Conservation (phyloP, 2,113 vertebrate genomes). For the Anthoscopus minutus region DNA sequence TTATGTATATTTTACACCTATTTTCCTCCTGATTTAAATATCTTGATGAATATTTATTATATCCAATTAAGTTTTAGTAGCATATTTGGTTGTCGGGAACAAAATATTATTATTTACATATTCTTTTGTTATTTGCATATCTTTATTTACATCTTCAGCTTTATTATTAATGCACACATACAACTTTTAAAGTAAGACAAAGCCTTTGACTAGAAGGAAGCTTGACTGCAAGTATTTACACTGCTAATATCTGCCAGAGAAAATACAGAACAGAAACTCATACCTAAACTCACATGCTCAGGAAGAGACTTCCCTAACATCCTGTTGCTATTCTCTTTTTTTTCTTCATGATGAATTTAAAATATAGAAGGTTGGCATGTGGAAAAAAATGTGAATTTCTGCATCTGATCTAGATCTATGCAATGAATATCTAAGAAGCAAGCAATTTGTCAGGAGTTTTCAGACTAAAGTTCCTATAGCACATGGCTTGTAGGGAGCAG, state of each 20-base stretch:
- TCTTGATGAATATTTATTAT: conserved; percentile 16
- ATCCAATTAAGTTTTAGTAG: neutral
- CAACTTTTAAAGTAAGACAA: neutral
- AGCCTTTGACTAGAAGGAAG: neutral
- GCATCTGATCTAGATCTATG: neutral
- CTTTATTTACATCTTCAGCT: neutral
- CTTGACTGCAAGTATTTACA: neutral
- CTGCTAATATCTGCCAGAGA: neutral
- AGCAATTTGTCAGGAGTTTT: conserved; percentile 43
- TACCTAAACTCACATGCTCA: neutral
- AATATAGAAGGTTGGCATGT: neutral
- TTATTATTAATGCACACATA: neutral
- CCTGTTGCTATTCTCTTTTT: neutral
- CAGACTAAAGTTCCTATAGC: neutral
- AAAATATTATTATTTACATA: neutral
- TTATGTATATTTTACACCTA: neutral
- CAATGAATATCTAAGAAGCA: conserved; percentile 3
- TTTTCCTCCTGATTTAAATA: neutral
- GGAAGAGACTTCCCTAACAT: neutral
- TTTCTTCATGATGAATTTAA: neutral
- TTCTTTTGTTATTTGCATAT: neutral
- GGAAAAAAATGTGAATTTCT: neutral
- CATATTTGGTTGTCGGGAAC: neutral
- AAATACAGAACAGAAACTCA: neutral
- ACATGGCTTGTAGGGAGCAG: neutral